Evolutionary conservation across 2,888 invertebrate genomes (phyloP).

Genomic region (Gastracanthus pulcherrimus): DNA sequence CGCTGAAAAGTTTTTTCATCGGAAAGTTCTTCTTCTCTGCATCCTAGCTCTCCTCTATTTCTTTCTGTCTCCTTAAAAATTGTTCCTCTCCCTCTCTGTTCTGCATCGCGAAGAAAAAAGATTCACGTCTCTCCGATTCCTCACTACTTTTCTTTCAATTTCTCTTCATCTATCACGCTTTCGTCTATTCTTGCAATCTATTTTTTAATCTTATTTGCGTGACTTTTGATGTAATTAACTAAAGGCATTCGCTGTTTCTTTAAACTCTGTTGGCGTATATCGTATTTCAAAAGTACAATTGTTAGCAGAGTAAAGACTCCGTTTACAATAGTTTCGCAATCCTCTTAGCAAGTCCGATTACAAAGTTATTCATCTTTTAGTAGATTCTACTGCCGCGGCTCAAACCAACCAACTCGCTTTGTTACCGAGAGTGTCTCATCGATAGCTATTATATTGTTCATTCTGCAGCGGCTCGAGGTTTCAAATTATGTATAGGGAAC

Average conservation of each 20-base stretch:
- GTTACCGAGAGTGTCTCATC: background rate
- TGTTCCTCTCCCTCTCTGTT: slow-evolving; percentile 4
- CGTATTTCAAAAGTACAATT: background rate
- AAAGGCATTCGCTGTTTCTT: too few relatives aligned
- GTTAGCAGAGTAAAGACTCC: background rate
- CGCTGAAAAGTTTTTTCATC: slow-evolving; percentile 56
- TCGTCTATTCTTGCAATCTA: too few relatives aligned
- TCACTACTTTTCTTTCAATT: too few relatives aligned
- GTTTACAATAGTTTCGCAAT: slow-evolving; percentile 14
- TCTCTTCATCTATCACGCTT: too few relatives aligned
- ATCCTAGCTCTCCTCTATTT: slow-evolving; percentile 6
- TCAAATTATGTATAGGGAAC: too few relatives aligned
- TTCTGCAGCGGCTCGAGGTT: background rate
- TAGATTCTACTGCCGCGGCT: background rate
- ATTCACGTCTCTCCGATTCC: too few relatives aligned
- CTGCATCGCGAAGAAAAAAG: too few relatives aligned
- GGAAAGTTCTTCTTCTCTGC: too few relatives aligned
- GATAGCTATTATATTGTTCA: background rate
- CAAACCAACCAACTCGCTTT: background rate
- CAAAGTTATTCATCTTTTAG: slow-evolving; percentile 28
- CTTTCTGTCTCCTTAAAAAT: slow-evolving; percentile 25
- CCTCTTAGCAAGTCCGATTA: slow-evolving; percentile 33
- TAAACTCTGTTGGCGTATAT: too few relatives aligned
- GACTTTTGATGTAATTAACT: too few relatives aligned
- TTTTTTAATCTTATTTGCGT: too few relatives aligned